Evolutionary conservation across 2,797 vertebrate species (phyloP).

Genomic region (Momotus momota): DNA sequence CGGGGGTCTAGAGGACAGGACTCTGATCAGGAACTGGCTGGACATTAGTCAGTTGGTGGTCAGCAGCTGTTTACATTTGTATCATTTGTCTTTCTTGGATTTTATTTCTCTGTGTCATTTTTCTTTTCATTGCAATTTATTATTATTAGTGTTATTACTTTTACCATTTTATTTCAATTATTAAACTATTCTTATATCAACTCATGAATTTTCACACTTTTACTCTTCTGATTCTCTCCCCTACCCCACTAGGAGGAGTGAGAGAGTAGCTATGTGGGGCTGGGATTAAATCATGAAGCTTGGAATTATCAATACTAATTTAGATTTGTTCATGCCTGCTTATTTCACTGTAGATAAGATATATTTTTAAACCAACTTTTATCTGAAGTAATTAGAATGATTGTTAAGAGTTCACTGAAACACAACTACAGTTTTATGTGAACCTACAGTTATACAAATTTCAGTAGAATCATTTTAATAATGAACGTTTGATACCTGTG

Average conservation of each 20-base stretch:
- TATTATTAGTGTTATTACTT: fast-evolving
- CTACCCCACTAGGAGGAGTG: fast-evolving
- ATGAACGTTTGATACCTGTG: background rate
- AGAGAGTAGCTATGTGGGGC: background rate
- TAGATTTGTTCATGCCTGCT: background rate
- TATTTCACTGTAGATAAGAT: background rate
- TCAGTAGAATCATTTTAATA: background rate
- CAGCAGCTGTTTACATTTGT: background rate
- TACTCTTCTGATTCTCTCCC: background rate
- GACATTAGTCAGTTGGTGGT: background rate
- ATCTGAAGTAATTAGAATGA: background rate
- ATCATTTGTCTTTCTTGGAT: background rate
- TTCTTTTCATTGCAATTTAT: fast-evolving
- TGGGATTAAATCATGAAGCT: background rate
- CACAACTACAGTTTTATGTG: background rate
- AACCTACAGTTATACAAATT: background rate
- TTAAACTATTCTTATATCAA: background rate
- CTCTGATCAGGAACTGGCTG: background rate
- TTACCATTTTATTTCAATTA: background rate
- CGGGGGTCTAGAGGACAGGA: no score
- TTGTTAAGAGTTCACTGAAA: background rate
- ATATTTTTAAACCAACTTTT: background rate
- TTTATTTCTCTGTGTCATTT: background rate
- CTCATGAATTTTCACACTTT: background rate
- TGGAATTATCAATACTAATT: background rate